A percentile compares a stretch with the other conserved stretches of the same genome.
These are phyloP conservation scores for Oegoconia quadripuncta DNA, from an alignment of 2,888 invertebrate genomes.

Conservation along the genomic window DNA sequence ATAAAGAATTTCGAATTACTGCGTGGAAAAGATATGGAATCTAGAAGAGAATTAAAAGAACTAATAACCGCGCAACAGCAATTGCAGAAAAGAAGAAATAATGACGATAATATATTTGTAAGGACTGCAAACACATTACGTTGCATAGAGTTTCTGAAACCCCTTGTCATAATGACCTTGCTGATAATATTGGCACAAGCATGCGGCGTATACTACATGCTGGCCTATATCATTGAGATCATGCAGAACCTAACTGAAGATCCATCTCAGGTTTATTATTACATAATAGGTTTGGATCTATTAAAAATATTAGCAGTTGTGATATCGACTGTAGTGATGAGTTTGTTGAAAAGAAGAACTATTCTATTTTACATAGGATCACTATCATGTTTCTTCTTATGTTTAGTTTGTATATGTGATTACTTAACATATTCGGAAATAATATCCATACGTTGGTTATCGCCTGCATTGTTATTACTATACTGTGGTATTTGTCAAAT, in stretches of 20 bases:
- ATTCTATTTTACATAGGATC: background rate
- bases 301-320: background rate
- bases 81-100: too few relatives aligned
- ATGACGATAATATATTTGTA: background rate
- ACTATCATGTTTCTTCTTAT: background rate
- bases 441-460: background rate
- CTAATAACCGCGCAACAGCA: conserved; percentile 20
- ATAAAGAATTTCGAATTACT: conserved; percentile 19
- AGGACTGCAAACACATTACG: background rate
- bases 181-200: background rate
- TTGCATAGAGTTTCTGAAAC: conserved; percentile 1
- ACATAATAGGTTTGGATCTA: conserved; percentile 1
- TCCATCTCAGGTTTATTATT: background rate
- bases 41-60: conserved; percentile 18
- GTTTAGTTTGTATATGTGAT: conserved; percentile 2
- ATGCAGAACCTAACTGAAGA: conserved; percentile 2
- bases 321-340: background rate
- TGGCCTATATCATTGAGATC: background rate
- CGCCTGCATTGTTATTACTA: background rate
- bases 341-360: background rate
- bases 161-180: background rate
- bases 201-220: background rate
- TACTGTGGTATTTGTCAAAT: background rate
- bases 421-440: background rate
- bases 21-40: conserved; percentile 16